Conservation (phyloP, 2,113 vertebrate species). For the Triplophysa dalaica region DNA sequence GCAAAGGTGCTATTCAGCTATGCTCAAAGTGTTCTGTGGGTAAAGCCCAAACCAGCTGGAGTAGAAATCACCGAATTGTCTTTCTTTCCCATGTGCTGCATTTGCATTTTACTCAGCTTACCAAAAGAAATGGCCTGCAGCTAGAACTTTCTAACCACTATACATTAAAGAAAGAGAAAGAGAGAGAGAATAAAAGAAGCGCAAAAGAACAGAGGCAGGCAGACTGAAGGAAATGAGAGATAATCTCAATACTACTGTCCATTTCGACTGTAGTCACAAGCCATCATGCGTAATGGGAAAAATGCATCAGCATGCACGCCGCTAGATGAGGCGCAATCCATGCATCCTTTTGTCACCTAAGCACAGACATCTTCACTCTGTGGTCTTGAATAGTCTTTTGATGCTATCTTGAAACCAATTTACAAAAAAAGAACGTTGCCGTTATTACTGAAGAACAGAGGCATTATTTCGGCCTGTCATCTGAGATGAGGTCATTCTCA, state of each 20-base stretch:
- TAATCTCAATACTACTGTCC: slow-evolving; percentile 55
- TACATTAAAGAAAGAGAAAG: slow-evolving; percentile 48
- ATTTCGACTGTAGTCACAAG: slow-evolving; percentile 53
- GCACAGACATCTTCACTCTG: slow-evolving; percentile 50
- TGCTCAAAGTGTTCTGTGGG: slow-evolving; percentile 26
- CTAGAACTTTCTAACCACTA: slow-evolving; percentile 50
- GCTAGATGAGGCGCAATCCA: slow-evolving; percentile 49
- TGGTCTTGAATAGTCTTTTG: slow-evolving; percentile 51
- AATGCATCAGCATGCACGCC: slow-evolving; percentile 49
- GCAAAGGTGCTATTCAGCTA: slow-evolving; percentile 26
- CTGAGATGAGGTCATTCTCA: slow-evolving; percentile 35
- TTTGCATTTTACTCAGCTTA: slow-evolving; percentile 61
- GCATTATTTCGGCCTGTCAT: slow-evolving; percentile 38
- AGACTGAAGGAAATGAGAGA: slow-evolving; percentile 54
- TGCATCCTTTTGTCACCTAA: slow-evolving; percentile 54
- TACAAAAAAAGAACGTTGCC: slow-evolving; percentile 40
- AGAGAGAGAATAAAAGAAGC: slow-evolving; percentile 47
- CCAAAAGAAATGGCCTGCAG: slow-evolving; percentile 59
- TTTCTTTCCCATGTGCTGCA: slow-evolving; percentile 48
- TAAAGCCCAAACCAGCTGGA: slow-evolving; percentile 43
- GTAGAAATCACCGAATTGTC: slow-evolving; percentile 49
- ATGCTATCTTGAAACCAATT: slow-evolving; percentile 53
- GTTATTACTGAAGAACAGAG: slow-evolving; percentile 46
- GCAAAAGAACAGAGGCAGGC: slow-evolving; percentile 45
- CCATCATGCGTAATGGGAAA: slow-evolving; percentile 41